These are phyloP conservation scores for Callospermophilus lateralis DNA, from an alignment of 2,113 vertebrate species.

Conservation along the genomic window DNA sequence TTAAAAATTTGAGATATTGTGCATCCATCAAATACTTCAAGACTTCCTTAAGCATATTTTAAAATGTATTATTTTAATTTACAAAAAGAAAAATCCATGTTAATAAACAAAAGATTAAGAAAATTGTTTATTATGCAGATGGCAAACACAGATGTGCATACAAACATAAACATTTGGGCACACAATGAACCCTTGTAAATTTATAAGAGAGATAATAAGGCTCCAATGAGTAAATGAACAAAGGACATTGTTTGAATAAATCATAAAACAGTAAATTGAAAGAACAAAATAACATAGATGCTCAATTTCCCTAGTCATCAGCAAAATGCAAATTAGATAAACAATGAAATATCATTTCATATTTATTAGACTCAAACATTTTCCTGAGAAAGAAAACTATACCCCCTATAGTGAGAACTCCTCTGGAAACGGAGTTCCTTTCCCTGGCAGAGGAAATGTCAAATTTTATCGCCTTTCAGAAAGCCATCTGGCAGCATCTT, in stretches of 20 bases:
- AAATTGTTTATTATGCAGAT: neutral
- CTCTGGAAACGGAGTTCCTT: neutral
- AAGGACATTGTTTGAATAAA: neutral
- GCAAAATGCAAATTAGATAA: slow-evolving; percentile 46
- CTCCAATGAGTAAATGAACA: neutral
- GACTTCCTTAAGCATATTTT: neutral
- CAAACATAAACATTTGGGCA: neutral
- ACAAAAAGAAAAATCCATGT: neutral
- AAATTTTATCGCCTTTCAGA: slow-evolving; percentile 22
- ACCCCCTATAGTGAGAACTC: neutral
- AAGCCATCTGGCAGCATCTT: slow-evolving; percentile 28
- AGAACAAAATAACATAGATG: neutral
- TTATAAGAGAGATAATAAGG: neutral
- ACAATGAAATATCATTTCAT: neutral
- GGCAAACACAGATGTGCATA: neutral
- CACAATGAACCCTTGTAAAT: neutral
- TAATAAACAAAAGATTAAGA: slow-evolving; percentile 17
- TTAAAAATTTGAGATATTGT: neutral
- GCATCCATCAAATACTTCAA: neutral
- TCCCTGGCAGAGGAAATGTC: neutral
- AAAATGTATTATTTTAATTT: neutral
- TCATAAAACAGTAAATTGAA: neutral
- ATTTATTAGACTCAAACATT: slow-evolving; percentile 41
- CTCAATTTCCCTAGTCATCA: neutral
- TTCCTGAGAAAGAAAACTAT: neutral